Evolutionary conservation across 1,140 invertebrate species (phyloP), one percentile per base, ranked within the genome.

Genomic region (Maconellicoccus hirsutus): DNA sequence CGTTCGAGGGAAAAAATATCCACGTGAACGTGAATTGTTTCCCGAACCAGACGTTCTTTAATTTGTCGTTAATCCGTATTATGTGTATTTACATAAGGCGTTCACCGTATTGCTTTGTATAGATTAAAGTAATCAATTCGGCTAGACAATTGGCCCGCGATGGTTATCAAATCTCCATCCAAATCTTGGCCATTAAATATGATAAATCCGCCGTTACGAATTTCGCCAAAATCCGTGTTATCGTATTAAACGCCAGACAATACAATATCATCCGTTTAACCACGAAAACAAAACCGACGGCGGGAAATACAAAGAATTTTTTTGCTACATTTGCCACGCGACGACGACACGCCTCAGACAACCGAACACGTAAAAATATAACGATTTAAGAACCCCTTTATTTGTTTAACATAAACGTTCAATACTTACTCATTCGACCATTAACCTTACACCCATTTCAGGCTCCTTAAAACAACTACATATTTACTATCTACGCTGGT

Each of bases 391-490:
- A 52, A 52, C 42, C 42, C 42, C 42, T 52, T 52, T 52, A 52
- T 52, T 52, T 52, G n/a, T 52, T 52, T 52, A 52, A 52, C 42
- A 52, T 52, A 52, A 52, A 52, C 42, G 42, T 52, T 52, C 42
- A 52, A 52, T 52, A 52, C 42, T 52, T 52, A 52, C 42, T 52
- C 42, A 52, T 52, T 52, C 42, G 42, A 52, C 42, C 42, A 52
- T 52, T 52, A 52, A 52, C 42, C 42, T 52, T 52, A 52, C 42
- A 52, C 42, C 42, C 42, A 16, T 52, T 52, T 52, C n/a, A 52
- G 42, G 42, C 42, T 52, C 3, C 42, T 52, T 16, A 52, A 52
- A 52, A 52, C 42, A 52, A 52, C 42, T 52, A 52, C n/a, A 19
- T 52, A 52, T 19, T 2, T 52, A 14, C 6, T 52, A 52, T 6